Evolutionary conservation across 2,113 vertebrate species (phyloP).

Genomic region (Nycticryphes semicollaris): DNA sequence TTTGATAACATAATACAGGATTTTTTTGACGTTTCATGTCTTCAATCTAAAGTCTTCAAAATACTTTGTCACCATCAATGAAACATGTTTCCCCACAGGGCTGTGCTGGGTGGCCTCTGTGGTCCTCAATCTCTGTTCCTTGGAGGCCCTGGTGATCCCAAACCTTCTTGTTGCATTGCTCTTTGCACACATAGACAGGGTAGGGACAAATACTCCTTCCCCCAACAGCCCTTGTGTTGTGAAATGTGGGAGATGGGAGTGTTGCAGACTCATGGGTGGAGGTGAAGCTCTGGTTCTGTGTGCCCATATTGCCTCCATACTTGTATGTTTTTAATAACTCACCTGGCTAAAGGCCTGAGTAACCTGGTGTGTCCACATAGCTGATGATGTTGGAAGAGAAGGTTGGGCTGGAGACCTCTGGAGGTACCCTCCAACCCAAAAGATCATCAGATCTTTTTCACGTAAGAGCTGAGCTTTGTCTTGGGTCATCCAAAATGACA

Average conservation of each 20-base stretch:
- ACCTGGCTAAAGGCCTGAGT: not conserved
- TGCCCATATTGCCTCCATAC: accelerated
- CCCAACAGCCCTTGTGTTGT: not conserved
- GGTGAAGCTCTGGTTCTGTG: accelerated
- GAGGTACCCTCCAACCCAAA: not conserved
- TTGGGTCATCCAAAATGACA: not conserved
- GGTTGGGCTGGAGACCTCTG: not conserved
- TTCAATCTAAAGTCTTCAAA: not conserved
- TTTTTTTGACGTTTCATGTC: not conserved
- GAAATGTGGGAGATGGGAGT: accelerated
- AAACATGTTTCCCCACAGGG: accelerated
- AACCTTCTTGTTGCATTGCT: not conserved
- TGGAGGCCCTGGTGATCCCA: not conserved
- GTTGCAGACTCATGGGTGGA: not conserved
- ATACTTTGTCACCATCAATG: not conserved
- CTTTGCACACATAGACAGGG: accelerated
- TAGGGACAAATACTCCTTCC: not conserved
- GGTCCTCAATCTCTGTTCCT: not conserved
- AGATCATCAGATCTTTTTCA: accelerated
- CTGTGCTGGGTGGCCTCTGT: not conserved
- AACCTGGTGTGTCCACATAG: not conserved
- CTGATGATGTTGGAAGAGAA: not conserved
- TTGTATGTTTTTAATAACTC: not conserved
- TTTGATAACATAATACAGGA: not conserved
- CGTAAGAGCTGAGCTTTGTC: not conserved